phyloP scores from a whole-genome alignment of 2,888 invertebrate species.

The Caenorhabditis zanzibari region DNA sequence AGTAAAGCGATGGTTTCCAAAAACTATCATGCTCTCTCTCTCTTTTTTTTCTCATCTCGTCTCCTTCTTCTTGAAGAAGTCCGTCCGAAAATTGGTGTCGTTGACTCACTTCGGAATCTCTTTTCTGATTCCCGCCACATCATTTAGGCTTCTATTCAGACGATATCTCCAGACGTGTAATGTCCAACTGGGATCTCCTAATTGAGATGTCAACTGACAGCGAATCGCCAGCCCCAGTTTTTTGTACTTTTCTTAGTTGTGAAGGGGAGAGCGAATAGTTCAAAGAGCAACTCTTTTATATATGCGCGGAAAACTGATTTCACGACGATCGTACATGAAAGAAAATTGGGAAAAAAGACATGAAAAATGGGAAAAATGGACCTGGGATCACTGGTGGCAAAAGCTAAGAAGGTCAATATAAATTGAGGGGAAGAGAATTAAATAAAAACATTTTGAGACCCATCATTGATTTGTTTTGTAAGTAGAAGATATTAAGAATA shows the following conservation, averaged over 20 bases:
- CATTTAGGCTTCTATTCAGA: slow-evolving; percentile 63
- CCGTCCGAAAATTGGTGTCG: slow-evolving; percentile 44
- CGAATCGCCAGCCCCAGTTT: slow-evolving; percentile 14
- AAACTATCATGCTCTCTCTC: slow-evolving; percentile 15
- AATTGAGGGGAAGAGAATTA: slow-evolving; percentile 16
- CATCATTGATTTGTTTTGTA: slow-evolving; percentile 60
- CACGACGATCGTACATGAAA: slow-evolving; percentile 27
- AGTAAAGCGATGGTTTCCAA: background rate
- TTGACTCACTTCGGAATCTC: slow-evolving; percentile 15
- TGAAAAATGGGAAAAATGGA: slow-evolving; percentile 40
- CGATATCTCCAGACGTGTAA: slow-evolving; percentile 31
- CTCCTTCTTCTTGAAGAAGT: background rate
- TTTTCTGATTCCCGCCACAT: slow-evolving; percentile 29
- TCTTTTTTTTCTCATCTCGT: background rate
- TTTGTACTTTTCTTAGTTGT: slow-evolving; percentile 45
- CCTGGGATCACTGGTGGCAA: slow-evolving; percentile 59
- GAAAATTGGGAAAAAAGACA: slow-evolving; percentile 2
- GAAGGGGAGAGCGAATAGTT: slow-evolving; percentile 25
- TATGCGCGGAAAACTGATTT: slow-evolving; percentile 17
- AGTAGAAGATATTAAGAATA: slow-evolving; percentile 43
- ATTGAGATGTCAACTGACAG: slow-evolving; percentile 56
- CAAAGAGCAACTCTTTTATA: slow-evolving; percentile 35
- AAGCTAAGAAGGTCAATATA: slow-evolving; percentile 40
- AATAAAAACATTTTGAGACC: slow-evolving; percentile 55
- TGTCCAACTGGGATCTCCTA: slow-evolving; percentile 46